phyloP scores from a whole-genome alignment of 2,113 vertebrate genomes.

The Poeciliopsis turrubarensis region DNA sequence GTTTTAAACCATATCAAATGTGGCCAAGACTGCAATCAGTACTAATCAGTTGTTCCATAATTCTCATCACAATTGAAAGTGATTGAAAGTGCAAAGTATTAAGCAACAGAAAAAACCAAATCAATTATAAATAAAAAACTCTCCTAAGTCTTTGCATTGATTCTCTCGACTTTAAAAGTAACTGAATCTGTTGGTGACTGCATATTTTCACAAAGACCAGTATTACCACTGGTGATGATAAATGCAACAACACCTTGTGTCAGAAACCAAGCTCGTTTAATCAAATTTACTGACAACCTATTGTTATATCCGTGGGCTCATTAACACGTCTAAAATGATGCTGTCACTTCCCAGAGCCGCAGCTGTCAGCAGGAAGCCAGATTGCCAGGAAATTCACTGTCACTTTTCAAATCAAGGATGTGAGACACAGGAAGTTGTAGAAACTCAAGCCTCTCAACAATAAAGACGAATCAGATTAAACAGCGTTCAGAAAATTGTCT shows the following conservation, averaged over 20 bases:
- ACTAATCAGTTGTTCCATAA: too few relatives aligned
- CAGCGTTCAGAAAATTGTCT: neutral
- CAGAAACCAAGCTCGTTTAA: constrained; percentile 14
- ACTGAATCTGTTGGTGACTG: neutral
- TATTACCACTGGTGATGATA: constrained; percentile 1
- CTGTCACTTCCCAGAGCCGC: constrained; percentile 9
- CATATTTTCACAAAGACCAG: neutral
- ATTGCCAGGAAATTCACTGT: constrained; percentile 19
- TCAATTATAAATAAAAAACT: neutral
- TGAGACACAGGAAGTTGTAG: constrained; percentile 12
- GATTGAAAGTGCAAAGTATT: too few relatives aligned
- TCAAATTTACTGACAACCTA: constrained; percentile 44
- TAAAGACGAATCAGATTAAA: constrained; percentile 11
- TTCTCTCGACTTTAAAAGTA: constrained; percentile 9
- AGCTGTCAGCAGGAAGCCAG: constrained; percentile 40
- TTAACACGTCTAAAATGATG: constrained; percentile 52
- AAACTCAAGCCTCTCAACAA: constrained; percentile 5
- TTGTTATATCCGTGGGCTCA: constrained; percentile 35
- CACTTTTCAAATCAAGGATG: constrained; percentile 26
- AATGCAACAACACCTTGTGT: constrained; percentile 1
- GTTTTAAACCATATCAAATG: constrained; percentile 7
- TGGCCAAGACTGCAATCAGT: neutral
- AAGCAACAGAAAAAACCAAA: too few relatives aligned
- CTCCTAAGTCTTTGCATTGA: neutral
- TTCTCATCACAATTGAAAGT: too few relatives aligned